phyloP scores from a whole-genome alignment of 1,140 invertebrate genomes.

The Geopemphigus sp. region DNA sequence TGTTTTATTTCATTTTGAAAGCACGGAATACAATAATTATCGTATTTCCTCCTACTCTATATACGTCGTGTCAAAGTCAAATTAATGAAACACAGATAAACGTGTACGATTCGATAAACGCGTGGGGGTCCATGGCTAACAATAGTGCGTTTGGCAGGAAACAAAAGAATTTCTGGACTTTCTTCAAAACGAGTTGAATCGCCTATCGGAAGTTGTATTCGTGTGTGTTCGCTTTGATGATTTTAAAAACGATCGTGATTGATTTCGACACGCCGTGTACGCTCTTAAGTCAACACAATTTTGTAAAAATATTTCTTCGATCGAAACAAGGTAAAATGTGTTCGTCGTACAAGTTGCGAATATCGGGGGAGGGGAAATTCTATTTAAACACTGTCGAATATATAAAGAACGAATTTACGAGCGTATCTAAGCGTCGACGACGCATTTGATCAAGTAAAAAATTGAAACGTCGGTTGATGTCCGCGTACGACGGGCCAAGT shows the following conservation, averaged over 20 bases:
- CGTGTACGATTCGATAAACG: background rate
- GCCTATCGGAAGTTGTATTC: background rate
- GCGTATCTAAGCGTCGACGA: background rate
- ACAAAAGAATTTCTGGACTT: slow-evolving; percentile 33
- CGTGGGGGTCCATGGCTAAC: background rate
- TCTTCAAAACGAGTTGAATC: slow-evolving; percentile 4
- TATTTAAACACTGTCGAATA: too few relatives aligned
- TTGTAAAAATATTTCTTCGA: background rate
- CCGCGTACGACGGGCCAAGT: too few relatives aligned
- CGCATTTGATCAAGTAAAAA: too few relatives aligned
- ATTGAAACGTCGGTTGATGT: too few relatives aligned
- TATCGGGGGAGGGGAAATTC: too few relatives aligned
- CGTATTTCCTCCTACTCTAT: background rate
- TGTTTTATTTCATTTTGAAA: background rate
- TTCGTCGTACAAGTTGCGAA: background rate
- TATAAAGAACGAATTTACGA: too few relatives aligned
- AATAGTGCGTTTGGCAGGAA: slow-evolving; percentile 36
- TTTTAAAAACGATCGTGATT: background rate
- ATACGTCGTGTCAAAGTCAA: background rate
- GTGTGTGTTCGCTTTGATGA: background rate
- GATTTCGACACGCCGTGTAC: background rate
- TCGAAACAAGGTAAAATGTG: background rate
- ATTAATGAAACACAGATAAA: slow-evolving; percentile 23
- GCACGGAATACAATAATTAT: background rate
- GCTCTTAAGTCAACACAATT: background rate